These are phyloP conservation scores for Myotis davidii DNA, from an alignment of 2,113 vertebrate species.

Conservation along the genomic window DNA sequence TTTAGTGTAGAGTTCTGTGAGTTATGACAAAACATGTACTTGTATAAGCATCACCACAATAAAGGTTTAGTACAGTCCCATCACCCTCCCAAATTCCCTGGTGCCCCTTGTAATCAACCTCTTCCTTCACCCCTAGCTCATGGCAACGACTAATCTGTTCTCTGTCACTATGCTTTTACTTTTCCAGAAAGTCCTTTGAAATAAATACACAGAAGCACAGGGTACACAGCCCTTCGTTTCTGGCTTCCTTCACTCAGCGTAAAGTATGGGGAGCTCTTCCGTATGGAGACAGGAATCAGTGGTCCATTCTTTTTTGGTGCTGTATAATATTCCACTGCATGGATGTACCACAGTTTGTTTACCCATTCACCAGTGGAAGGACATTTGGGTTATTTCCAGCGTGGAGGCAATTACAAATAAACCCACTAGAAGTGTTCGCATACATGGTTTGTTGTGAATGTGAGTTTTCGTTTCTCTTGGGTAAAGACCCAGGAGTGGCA, in stretches of 20 bases:
- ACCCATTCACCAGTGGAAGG: not conserved
- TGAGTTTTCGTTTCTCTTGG: conserved; percentile 38
- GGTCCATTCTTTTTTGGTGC: not conserved
- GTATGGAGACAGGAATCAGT: fast-evolving
- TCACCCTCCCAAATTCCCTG: not conserved
- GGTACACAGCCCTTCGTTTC: not conserved
- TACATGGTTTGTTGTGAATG: not conserved
- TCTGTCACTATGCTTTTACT: not conserved
- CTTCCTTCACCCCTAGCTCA: not conserved
- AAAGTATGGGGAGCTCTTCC: not conserved
- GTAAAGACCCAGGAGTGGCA: not conserved
- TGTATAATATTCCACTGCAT: conserved; percentile 24
- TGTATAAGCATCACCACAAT: not conserved
- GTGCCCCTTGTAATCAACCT: not conserved
- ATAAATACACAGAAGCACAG: not conserved
- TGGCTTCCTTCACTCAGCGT: not conserved
- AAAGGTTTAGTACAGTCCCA: not conserved
- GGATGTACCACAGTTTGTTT: not conserved
- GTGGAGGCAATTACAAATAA: not conserved
- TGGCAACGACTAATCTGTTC: not conserved
- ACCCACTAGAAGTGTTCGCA: not conserved
- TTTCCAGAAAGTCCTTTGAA: not conserved
- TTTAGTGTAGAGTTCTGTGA: not conserved
- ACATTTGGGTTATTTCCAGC: not conserved
- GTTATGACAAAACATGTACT: not conserved